Percentiles rank a stretch among this genome's conserved stretches.
These are phyloP conservation scores for Urocitellus parryii DNA, from an alignment of 2,113 vertebrate genomes.

Conservation along the genomic window DNA sequence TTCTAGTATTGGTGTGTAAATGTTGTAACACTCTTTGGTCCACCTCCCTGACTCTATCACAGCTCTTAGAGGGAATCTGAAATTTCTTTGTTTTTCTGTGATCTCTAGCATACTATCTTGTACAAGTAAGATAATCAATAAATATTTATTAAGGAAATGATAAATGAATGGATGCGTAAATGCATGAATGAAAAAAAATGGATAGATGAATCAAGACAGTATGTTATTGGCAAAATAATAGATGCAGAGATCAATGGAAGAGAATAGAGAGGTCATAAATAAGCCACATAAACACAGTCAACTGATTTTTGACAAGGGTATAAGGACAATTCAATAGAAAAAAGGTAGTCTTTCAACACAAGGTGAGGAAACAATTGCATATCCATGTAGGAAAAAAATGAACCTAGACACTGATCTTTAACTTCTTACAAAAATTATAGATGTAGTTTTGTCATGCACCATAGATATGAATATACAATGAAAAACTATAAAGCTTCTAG, in stretches of 20 bases:
- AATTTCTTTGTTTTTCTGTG: neutral
- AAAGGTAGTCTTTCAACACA: neutral
- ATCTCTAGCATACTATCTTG: neutral
- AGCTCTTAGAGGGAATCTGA: neutral
- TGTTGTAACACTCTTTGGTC: neutral
- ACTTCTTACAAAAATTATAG: neutral
- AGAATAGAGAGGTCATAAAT: neutral
- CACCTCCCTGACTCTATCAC: neutral
- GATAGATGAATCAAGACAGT: slow-evolving; percentile 17
- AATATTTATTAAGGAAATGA: neutral
- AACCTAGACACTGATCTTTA: neutral
- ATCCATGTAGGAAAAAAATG: neutral
- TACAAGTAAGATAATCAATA: slow-evolving; percentile 45
- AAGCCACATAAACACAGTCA: slow-evolving; percentile 7
- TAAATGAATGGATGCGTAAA: slow-evolving; percentile 35
- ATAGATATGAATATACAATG: neutral
- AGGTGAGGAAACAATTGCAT: neutral
- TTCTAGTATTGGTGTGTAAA: neutral
- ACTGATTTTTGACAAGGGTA: neutral
- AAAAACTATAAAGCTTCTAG: slow-evolving; percentile 11
- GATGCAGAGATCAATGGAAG: neutral
- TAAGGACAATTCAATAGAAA: neutral
- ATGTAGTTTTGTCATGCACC: neutral
- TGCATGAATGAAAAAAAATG: slow-evolving; percentile 2
- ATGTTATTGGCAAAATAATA: slow-evolving; percentile 29